Evolutionary conservation across 2,888 invertebrate species (phyloP), one percentile per base, ranked within the genome.

Genomic region (Thereva nobilitata): DNA sequence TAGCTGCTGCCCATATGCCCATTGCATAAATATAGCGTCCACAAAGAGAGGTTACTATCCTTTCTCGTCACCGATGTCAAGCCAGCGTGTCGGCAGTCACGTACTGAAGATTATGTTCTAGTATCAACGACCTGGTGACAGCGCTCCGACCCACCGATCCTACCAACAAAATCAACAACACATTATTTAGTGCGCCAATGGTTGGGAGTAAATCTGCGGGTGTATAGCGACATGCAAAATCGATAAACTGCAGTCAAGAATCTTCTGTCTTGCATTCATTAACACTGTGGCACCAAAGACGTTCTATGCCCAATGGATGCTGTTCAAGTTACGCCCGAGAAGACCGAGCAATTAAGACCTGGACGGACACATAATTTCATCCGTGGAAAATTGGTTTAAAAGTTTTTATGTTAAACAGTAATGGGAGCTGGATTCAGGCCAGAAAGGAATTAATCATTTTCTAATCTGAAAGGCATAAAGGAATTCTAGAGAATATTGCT

Each of bases 71-170:
- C 55, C 44, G 10, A 41, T 38, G 54, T 64, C 64, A 64, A 44
- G 55, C 54, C 37, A 64, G 38, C 64, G 38, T 64, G 54, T 38
- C 64, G 47, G 37, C 34, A 64, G 64, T 64, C 64, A 64, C 64
- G 64, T 64, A 64, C 64, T 40, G 54, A 42, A 64, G 64, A 64
- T 64, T 64, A 64, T 64, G 44, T 64, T 64, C 53, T 64, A 53
- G 54, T 54, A 64, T 54, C 64, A 64, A 64, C 54, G 64, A 64
- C 53, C 53, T 64, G 53, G 42, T 64, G 53, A 64, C 64, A 53
- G 44, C 64, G 50, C 38, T 37, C 50, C 37, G 8, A 8, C 6
- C 23, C 40, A 34, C 12, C 61, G 50, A 49, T 49, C 23, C 41
- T 12, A 40, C 12, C 23, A 4, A 41, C 49, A 35, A 50, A 61